Evolutionary conservation across 2,888 invertebrate species (phyloP).

Genomic region (Meteorus colon): DNA sequence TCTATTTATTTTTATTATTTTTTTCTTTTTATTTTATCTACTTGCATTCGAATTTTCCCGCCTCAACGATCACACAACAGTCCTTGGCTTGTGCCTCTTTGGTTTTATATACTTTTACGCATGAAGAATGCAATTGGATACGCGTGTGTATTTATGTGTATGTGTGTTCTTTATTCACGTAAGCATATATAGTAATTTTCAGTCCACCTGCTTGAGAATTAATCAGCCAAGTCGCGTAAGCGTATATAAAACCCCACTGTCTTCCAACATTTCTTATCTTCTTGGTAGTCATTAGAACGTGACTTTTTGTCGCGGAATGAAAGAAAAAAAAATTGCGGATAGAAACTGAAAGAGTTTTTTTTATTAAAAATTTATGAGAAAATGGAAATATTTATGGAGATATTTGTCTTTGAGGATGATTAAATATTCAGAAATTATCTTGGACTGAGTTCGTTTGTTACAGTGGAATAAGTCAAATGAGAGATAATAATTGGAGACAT

Average conservation of each 20-base stretch:
- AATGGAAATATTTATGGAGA: background rate
- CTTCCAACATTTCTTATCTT: conserved; percentile 27
- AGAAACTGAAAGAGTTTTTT: background rate
- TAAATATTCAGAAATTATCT: background rate
- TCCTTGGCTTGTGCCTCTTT: conserved; percentile 52
- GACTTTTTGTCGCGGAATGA: background rate
- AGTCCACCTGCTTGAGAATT: conserved; percentile 41
- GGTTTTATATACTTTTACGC: conserved; percentile 56
- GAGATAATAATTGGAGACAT: background rate
- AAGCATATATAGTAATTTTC: conserved; percentile 4
- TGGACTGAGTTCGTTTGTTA: background rate
- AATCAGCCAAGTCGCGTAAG: conserved; percentile 32
- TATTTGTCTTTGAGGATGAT: background rate
- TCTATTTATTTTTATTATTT: conserved; percentile 46
- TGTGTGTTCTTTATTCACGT: conserved; percentile 6
- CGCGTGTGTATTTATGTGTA: conserved; percentile 16
- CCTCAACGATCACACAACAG: conserved; percentile 43
- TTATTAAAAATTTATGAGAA: background rate
- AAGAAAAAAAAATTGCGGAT: background rate
- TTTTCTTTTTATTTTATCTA: conserved; percentile 29
- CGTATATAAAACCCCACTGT: conserved; percentile 19
- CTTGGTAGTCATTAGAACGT: conserved; percentile 31
- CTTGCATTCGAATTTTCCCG: conserved; percentile 38
- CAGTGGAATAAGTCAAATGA: background rate
- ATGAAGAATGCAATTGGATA: conserved; percentile 56